Evolutionary conservation across 2,113 vertebrate species (phyloP), one percentile per base, ranked within the genome.

Genomic region (Xenopus borealis): DNA sequence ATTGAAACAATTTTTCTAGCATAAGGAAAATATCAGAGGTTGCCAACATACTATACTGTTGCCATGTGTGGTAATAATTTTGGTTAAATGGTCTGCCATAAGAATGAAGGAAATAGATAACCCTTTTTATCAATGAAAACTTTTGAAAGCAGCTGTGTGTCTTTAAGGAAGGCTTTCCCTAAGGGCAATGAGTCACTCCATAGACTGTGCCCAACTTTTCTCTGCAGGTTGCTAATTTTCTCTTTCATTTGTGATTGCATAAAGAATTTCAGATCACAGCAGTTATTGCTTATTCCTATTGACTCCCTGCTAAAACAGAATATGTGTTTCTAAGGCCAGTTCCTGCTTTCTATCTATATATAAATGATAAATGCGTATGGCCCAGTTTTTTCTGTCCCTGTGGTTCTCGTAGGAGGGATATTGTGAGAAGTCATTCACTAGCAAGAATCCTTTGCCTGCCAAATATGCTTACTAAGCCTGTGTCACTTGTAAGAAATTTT

Each of bases 311-410:
- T 19, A 46, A 45, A 46, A 19, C 16, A 46, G 63, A 40, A 46
- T 40, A 10, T 19, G 17, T 45, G 63, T 66, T 66, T 45, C 63
- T 46, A 66, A 2, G 63, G 63, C 63, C 63, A 18, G 63, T 46
- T 66, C 63, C 63, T 66, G 63, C 63, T 10, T 18, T n/a, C 10
- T 6, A n/a, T 14, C 63, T 66, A 66, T 66, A 66, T 66, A 66
- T 66, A 66, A 40, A 66, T 66, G 45, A 66, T 66, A 46, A 66
- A 45, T 66, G 40, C 17, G 19, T 16, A 45, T 40, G n/a, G 18
- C 16, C 19, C 33, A 66, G 63, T 40, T 40, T 45, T n/a, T 66
- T n/a, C 63, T 66, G 10, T 66, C 33, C 63, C 63, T 46, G 63
- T n/a, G 17, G 63, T 66, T 66, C 12, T 46, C 7, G 63, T 66